A percentile compares a stretch with the other conserved stretches of the same genome.
Evolutionary conservation across 2,888 invertebrate species (phyloP).

Genomic region (Caenorhabditis parvicauda): DNA sequence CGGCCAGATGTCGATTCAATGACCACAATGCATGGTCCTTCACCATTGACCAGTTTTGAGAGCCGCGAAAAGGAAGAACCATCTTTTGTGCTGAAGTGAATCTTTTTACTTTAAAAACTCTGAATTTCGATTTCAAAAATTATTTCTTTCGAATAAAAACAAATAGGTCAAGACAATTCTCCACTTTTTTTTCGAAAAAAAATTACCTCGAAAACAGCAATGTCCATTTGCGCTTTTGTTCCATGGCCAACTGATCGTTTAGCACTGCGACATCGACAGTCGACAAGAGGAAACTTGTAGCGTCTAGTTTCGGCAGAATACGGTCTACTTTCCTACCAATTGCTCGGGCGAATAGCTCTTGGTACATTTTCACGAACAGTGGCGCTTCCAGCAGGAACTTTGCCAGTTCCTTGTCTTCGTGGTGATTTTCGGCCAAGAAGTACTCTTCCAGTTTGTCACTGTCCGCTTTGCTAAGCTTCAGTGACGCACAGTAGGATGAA

Average conservation of each 20-base stretch:
- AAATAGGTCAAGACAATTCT: not conserved
- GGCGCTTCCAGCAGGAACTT: conserved; percentile 1
- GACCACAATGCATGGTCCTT: conserved; percentile 73
- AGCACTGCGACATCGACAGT: conserved; percentile 16
- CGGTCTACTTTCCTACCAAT: too few relatives aligned
- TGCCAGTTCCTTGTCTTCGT: not conserved
- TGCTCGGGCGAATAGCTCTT: too few relatives aligned
- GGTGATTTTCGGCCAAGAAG: not conserved
- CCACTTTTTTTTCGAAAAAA: not conserved
- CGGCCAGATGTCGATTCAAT: conserved; percentile 74
- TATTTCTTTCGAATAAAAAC: too few relatives aligned
- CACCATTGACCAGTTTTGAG: conserved; percentile 27
- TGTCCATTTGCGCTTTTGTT: conserved; percentile 39
- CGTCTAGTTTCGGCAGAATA: not conserved
- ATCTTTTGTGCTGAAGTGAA: conserved; percentile 18
- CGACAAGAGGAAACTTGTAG: not conserved
- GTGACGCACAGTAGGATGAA: too few relatives aligned
- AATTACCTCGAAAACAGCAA: conserved; percentile 36
- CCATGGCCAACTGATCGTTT: conserved; percentile 38
- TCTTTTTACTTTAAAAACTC: too few relatives aligned
- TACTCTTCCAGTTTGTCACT: not conserved
- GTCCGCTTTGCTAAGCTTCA: too few relatives aligned
- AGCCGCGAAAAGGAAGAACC: conserved; percentile 48
- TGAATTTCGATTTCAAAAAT: too few relatives aligned
- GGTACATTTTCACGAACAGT: too few relatives aligned